These are phyloP conservation scores for Pentalonia nigronervosa DNA, from an alignment of 1,140 invertebrate species.

Conservation along the genomic window DNA sequence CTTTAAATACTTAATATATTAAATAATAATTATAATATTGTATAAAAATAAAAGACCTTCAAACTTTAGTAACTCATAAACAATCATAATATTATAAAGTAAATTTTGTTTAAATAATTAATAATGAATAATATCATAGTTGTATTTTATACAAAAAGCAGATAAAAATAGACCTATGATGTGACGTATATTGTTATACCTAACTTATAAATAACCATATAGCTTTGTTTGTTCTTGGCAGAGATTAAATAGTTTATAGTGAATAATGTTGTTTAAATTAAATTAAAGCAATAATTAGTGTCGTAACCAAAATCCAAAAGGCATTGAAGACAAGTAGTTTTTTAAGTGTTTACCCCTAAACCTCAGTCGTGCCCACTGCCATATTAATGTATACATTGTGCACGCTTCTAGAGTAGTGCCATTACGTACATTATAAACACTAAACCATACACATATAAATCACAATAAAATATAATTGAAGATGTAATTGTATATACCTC, in stretches of 20 bases:
- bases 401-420: neutral
- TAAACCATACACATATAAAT: neutral
- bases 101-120: neutral
- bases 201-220: conserved; percentile 14
- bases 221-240: neutral
- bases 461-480: neutral
- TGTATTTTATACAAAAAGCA: neutral
- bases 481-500: neutral
- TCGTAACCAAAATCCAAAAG: neutral
- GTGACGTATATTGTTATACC: neutral
- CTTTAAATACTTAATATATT: neutral
- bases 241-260: neutral
- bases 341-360: neutral
- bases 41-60: neutral
- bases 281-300: neutral
- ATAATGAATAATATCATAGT: neutral
- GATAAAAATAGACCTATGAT: neutral
- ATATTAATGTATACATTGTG: neutral
- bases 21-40: neutral
- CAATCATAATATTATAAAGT: neutral
- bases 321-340: neutral
- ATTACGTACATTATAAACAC: neutral
- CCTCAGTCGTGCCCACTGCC: neutral
- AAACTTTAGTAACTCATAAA: neutral
- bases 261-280: neutral